Evolutionary conservation across 2,888 invertebrate species (phyloP).

Genomic region (Stictocephala bisonia): DNA sequence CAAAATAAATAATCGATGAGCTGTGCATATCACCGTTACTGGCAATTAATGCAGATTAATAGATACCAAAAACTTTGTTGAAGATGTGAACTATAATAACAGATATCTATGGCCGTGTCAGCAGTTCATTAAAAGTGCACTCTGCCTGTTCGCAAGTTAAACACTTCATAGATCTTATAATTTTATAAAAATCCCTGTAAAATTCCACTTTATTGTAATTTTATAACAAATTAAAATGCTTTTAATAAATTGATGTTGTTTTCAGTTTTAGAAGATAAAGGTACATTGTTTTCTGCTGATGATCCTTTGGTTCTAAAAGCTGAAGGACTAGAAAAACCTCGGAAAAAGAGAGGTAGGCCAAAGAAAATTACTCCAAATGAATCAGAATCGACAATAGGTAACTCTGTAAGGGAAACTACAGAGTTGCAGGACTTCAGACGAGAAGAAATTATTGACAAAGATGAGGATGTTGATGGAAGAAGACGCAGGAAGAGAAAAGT

Average conservation of each 20-base stretch:
- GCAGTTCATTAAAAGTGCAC: too few species aligned
- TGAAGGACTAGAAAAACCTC: conserved; percentile 74
- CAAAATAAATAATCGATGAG: too few species aligned
- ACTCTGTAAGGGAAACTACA: conserved; percentile 36
- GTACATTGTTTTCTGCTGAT: conserved; percentile 73
- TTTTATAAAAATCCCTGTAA: too few species aligned
- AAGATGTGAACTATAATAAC: too few species aligned
- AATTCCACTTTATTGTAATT: too few species aligned
- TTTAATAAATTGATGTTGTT: neutral
- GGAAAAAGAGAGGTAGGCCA: conserved; percentile 77
- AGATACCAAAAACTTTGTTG: too few species aligned
- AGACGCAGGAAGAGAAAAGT: conserved; percentile 72
- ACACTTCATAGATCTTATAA: too few species aligned
- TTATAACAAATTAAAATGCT: neutral
- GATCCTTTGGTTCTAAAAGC: conserved; percentile 74
- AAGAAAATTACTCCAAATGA: conserved; percentile 55
- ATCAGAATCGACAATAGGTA: conserved; percentile 57
- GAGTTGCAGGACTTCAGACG: conserved; percentile 56
- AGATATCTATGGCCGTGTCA: too few species aligned
- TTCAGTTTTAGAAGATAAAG: conserved; percentile 70
- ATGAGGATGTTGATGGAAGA: conserved; percentile 68
- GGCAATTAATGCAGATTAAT: too few species aligned
- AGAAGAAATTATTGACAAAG: conserved; percentile 61
- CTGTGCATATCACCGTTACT: too few species aligned
- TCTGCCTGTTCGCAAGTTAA: too few species aligned